Conservation (phyloP, 2,113 vertebrate genomes). For the Gallinago media region DNA sequence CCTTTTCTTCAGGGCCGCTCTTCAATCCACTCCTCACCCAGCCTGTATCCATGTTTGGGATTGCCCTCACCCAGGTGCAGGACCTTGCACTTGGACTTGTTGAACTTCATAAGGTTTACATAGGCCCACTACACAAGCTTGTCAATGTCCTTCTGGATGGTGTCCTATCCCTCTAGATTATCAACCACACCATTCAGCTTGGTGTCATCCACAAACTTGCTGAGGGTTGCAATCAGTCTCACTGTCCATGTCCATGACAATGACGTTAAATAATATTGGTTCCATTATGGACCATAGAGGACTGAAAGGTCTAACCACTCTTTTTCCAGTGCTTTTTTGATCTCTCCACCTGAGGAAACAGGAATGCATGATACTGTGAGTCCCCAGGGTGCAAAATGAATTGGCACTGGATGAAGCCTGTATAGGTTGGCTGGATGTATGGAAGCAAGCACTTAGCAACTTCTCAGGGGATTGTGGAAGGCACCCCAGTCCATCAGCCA, state of each 20-base stretch:
- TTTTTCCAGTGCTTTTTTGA: background rate
- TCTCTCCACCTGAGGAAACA: background rate
- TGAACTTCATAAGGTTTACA: background rate
- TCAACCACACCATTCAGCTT: background rate
- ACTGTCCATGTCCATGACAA: background rate
- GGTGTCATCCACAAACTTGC: background rate
- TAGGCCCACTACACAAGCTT: background rate
- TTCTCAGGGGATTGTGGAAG: background rate
- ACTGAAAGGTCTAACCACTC: background rate
- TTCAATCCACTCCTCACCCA: background rate
- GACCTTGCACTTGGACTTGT: background rate
- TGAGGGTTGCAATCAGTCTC: background rate
- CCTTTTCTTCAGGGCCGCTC: background rate
- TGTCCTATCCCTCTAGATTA: fast-evolving
- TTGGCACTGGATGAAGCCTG: background rate
- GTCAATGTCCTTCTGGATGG: background rate
- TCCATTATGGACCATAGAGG: background rate
- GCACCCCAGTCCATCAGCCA: background rate
- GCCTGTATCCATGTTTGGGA: background rate
- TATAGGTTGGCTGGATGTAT: background rate
- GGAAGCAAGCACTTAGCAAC: background rate
- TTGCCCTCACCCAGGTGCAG: fast-evolving
- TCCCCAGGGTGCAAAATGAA: background rate
- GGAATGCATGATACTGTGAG: background rate
- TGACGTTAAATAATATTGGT: background rate